A percentile compares a stretch with the other conserved stretches of the same genome.
phyloP scores from a whole-genome alignment of 2,888 invertebrate genomes.

The Drosophila peninsularis region DNA sequence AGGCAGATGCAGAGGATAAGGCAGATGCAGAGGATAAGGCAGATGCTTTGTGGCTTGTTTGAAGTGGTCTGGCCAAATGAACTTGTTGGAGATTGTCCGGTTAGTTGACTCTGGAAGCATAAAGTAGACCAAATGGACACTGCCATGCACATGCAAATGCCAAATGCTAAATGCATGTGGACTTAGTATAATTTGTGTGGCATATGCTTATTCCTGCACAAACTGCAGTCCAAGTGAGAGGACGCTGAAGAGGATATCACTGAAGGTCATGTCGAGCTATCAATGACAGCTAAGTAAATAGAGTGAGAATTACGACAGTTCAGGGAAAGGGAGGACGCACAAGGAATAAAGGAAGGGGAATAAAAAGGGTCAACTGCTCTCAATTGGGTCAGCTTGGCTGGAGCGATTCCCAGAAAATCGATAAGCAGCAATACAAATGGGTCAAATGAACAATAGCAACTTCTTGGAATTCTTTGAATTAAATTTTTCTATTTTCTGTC shows the following conservation, averaged over 20 bases:
- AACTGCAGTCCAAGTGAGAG: neutral
- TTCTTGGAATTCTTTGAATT: neutral
- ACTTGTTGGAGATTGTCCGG: constrained; percentile 27
- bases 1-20: neutral
- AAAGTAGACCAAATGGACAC: constrained; percentile 13
- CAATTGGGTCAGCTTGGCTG: constrained; percentile 20
- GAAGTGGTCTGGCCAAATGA: constrained; percentile 45
- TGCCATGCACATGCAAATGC: neutral
- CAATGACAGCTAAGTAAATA: constrained; percentile 8
- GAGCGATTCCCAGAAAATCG: constrained; percentile 29
- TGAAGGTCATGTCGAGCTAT: neutral
- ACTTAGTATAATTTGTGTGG: constrained; percentile 24
- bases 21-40: constrained; percentile 1
- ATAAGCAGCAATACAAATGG: constrained; percentile 27
- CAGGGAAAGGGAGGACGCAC: neutral
- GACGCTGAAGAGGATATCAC: neutral
- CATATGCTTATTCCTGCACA: constrained; percentile 3
- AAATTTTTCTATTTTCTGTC: neutral
- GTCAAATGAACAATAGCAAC: constrained; percentile 9
- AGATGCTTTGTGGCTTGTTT: constrained; percentile 38
- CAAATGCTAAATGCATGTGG: constrained; percentile 8
- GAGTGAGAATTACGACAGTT: constrained; percentile 1
- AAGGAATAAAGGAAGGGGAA: too few species aligned
- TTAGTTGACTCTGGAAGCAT: constrained; percentile 22
- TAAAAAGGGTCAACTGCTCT: constrained; percentile 15